These are phyloP conservation scores for Minunthozetes semirufus DNA, from an alignment of 2,888 invertebrate species.

Conservation along the genomic window DNA sequence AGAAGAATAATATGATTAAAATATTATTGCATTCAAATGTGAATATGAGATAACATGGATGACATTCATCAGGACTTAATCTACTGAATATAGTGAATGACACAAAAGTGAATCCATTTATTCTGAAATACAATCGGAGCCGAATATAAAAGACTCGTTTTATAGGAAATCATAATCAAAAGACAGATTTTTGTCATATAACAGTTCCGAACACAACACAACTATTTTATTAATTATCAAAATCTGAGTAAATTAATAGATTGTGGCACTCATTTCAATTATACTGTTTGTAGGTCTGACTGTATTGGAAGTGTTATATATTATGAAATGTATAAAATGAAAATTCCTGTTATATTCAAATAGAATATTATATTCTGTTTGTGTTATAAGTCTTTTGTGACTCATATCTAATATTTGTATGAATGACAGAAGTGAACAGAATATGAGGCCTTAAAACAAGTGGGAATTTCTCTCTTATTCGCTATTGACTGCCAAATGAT, in stretches of 20 bases:
- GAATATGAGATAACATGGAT: slow-evolving; percentile 11
- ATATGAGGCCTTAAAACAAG: too few species aligned
- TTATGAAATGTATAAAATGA: neutral
- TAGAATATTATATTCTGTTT: neutral
- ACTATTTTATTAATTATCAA: neutral
- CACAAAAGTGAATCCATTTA: neutral
- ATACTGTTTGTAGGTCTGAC: neutral
- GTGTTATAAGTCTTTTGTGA: neutral
- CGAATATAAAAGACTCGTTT: neutral
- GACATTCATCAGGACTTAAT: slow-evolving; percentile 7
- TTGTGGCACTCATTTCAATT: too few species aligned
- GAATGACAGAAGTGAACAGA: neutral
- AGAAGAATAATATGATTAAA: neutral
- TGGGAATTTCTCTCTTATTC: too few species aligned
- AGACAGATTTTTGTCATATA: neutral
- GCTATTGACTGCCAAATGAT: too few species aligned
- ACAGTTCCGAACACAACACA: neutral
- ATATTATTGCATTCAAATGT: slow-evolving; percentile 6
- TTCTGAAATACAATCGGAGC: neutral
- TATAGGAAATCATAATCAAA: neutral
- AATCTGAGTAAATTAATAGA: neutral
- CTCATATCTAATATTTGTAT: neutral
- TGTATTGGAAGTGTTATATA: neutral
- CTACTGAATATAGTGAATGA: slow-evolving; percentile 15
- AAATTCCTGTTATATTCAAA: neutral